A percentile compares a stretch with the other conserved stretches of the same genome.
phyloP scores from a whole-genome alignment of 1,140 invertebrate genomes.

The Carcinoscorpius rotundicauda region DNA sequence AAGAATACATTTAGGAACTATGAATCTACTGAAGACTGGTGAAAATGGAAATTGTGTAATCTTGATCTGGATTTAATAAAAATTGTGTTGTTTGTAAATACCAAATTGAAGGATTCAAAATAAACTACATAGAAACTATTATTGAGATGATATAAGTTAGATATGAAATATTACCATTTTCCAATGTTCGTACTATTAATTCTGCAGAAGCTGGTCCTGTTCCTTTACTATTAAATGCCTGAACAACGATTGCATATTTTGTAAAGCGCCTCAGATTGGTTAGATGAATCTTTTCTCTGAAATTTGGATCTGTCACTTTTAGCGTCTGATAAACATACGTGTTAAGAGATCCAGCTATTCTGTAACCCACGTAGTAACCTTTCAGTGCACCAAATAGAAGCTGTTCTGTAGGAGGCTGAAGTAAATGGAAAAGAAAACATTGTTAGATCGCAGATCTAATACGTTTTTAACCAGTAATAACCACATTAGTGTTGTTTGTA shows the following conservation, averaged over 20 bases:
- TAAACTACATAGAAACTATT: too few relatives aligned
- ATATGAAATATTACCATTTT: slow-evolving; percentile 9
- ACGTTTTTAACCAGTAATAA: too few relatives aligned
- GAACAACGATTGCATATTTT: slow-evolving; percentile 37
- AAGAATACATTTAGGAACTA: too few relatives aligned
- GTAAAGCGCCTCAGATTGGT: slow-evolving; percentile 25
- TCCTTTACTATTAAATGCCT: slow-evolving; percentile 33
- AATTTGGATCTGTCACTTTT: slow-evolving; percentile 10
- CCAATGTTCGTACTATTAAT: slow-evolving; percentile 1
- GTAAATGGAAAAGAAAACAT: too few relatives aligned
- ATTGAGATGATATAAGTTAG: too few relatives aligned
- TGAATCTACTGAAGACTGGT: too few relatives aligned
- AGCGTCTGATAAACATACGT: slow-evolving; percentile 23
- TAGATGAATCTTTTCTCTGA: slow-evolving; percentile 18
- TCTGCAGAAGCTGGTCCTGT: slow-evolving; percentile 2
- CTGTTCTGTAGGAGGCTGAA: slow-evolving; percentile 22
- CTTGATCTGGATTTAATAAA: too few relatives aligned
- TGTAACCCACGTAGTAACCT: slow-evolving; percentile 40
- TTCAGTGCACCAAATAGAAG: slow-evolving; percentile 32
- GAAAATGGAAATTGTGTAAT: too few relatives aligned
- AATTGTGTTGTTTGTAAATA: too few relatives aligned
- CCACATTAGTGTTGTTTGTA: too few relatives aligned
- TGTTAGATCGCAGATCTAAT: too few relatives aligned
- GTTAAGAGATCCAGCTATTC: slow-evolving; percentile 28
- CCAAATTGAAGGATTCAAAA: too few relatives aligned